phyloP scores from a whole-genome alignment of 1,140 invertebrate species.

The Zaprionus lachaisei region DNA sequence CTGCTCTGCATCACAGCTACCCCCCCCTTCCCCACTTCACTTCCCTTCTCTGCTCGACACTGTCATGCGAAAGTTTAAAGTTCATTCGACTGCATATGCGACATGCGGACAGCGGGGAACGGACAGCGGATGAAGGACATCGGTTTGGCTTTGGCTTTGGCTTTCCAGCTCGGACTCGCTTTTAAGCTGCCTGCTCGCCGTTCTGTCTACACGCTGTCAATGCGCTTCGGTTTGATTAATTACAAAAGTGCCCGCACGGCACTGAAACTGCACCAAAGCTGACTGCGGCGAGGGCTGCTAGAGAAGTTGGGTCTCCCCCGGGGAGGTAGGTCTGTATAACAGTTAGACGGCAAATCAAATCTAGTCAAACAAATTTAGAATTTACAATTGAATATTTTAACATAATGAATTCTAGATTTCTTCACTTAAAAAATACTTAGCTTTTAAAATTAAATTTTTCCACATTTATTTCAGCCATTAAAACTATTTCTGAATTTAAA shows the following conservation, averaged over 20 bases:
- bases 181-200: slow-evolving; percentile 52
- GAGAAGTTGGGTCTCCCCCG: not conserved
- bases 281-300: slow-evolving; percentile 38
- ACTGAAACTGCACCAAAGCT: slow-evolving; percentile 44
- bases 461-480: too few species aligned
- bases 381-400: not conserved
- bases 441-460: not conserved
- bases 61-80: slow-evolving; percentile 66
- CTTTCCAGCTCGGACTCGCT: slow-evolving; percentile 15
- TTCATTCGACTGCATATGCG: slow-evolving; percentile 46
- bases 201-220: slow-evolving; percentile 79
- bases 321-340: not conserved
- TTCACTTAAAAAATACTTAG: not conserved
- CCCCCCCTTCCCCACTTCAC: not conserved
- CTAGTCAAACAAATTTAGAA: not conserved
- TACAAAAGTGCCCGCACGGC: slow-evolving; percentile 67
- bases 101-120: slow-evolving; percentile 22
- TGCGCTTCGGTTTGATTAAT: slow-evolving; percentile 78
- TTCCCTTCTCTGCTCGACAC: not conserved
- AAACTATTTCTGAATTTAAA: too few species aligned
- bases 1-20: not conserved
- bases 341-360: too few species aligned
- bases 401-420: not conserved
- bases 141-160: slow-evolving; percentile 12
- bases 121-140: slow-evolving; percentile 23